Conservation (phyloP, 2,888 invertebrate species). For the Acanthosoma haemorrhoidale region DNA sequence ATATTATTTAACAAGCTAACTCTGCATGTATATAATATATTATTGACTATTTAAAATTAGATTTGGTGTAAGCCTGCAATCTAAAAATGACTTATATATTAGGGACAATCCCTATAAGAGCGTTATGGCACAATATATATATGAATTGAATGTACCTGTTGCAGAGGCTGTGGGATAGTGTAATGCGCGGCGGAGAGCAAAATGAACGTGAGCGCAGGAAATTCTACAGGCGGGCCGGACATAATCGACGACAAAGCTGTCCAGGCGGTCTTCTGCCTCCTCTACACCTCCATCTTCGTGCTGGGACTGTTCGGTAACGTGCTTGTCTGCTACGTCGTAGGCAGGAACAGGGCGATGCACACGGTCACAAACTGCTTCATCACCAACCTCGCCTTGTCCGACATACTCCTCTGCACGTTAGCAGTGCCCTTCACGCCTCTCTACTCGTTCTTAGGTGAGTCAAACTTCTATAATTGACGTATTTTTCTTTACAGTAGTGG, state of each 20-base stretch:
- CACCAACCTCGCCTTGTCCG: constrained; percentile 90
- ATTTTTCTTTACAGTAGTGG: too few relatives aligned
- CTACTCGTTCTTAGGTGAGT: constrained; percentile 74
- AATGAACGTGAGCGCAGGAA: constrained; percentile 1
- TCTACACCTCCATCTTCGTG: constrained; percentile 77
- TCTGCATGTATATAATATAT: too few relatives aligned
- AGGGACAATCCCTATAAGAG: too few relatives aligned
- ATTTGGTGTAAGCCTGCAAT: too few relatives aligned
- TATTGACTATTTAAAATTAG: too few relatives aligned
- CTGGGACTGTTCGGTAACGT: constrained; percentile 81
- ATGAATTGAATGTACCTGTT: too few relatives aligned
- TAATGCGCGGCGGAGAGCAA: too few relatives aligned
- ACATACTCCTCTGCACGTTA: constrained; percentile 85
- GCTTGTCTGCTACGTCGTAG: constrained; percentile 89
- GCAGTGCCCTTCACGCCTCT: constrained; percentile 96
- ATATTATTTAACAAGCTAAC: too few relatives aligned
- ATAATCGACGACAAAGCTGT: constrained; percentile 61
- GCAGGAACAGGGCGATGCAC: constrained; percentile 90
- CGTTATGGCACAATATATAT: too few relatives aligned
- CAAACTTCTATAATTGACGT: too few relatives aligned
- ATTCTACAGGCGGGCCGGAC: constrained; percentile 45
- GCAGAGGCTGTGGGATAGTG: not conserved
- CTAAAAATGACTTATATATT: too few relatives aligned
- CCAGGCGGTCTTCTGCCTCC: constrained; percentile 66
- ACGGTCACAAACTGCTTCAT: constrained; percentile 97